Evolutionary conservation across 2,888 invertebrate genomes (phyloP), one percentile per base, ranked within the genome.

Genomic region (Pherbina coryleti): DNA sequence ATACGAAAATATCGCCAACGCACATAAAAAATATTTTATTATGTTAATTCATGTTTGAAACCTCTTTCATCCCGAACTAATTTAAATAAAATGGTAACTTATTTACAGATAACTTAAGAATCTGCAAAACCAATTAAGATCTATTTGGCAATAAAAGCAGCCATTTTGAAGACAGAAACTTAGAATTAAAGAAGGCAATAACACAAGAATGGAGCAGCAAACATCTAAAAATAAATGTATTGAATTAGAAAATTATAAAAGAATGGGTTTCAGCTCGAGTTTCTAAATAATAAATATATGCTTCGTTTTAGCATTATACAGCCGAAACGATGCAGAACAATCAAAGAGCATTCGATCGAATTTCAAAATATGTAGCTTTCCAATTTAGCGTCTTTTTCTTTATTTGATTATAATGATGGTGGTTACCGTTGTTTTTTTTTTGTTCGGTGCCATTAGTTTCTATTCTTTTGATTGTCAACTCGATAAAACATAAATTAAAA

Each of bases 281-380:
- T 34, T 22, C 31, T 19, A 31, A 80, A 28, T 28, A 74, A 76
- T 62, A 70, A 57, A 28, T 28, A 74, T 25, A 22, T 51, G 34
- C 62, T 51, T 8, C 44, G 31, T 17, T 60, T 53, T 34, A n/a
- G 49, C 37, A 75, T 78, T 75, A 82, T 82, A 81, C 82, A 82
- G 81, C 79, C 83, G 81, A 85, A 85, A 83, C 83, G 83, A 84
- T 84, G 82, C 83, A 83, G 84, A 84, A 85, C 85, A 84, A 80
- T 82, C 3, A 57, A 60, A 22, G 53, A 55, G 67, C 37, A 53
- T 81, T 80, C 80, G 81, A 82, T 25, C 25, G 25, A 28, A 84
- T 85, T 84, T 84, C 85, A 84, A 85, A 86, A 86, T 85, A 86
- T 86, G 84, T 85, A 86, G 85, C 85, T 85, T 85, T 85, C 85